Base-by-base conservation (phyloP, 2,797 vertebrate genomes). In the Hippoglossus hippoglossus region DNA sequence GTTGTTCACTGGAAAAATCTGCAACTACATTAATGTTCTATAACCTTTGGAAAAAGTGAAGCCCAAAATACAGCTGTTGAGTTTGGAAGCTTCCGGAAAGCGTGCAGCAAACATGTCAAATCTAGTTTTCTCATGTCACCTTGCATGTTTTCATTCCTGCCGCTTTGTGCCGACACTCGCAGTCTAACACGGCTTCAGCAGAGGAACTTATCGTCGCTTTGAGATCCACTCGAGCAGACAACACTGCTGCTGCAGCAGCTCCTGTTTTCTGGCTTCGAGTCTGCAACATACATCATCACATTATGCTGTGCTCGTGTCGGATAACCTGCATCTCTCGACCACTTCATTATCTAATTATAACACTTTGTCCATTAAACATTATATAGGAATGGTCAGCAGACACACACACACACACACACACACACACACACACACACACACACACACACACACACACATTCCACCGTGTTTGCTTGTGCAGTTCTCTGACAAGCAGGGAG, bases 271-370 rank as follows among this genome's bases (percentile, higher is more conserved):
- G 18, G 18, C 19, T 13, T 5, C 46, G 2, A 49, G 46, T 49
- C 5, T 21, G 15, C 12, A 19, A 12, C 11, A 3, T 39, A 10
- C 24, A 19, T 39, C 8, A 31, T 16, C 6, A n/a, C 9, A 41
- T 44, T 59, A 16, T 26, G 59, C 9, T 56, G 50, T 26, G 62
- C 41, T 47, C 24, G 22, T 13, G 60, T 65, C 56, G 34, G 66
- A 53, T 46, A 56, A 10, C 26, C 19, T 50, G 50, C 51, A 55
- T 24, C 59, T 44, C 24, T 28, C 9, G 31, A 47, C 41, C 50
- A 50, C 47, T 72, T 67, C 26, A 67, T 83, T 77, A 18, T 49
- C 63, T 58, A 60, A 52, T 62, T 65, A 66, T 51, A 54, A 64
- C 9, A 18, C 18, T 12, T 49, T 63, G 50, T 58, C 61, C 21